Evolutionary conservation across 1,140 invertebrate species (phyloP), one percentile per base, ranked within the genome.

Genomic region (Zaprionus tsacasi): DNA sequence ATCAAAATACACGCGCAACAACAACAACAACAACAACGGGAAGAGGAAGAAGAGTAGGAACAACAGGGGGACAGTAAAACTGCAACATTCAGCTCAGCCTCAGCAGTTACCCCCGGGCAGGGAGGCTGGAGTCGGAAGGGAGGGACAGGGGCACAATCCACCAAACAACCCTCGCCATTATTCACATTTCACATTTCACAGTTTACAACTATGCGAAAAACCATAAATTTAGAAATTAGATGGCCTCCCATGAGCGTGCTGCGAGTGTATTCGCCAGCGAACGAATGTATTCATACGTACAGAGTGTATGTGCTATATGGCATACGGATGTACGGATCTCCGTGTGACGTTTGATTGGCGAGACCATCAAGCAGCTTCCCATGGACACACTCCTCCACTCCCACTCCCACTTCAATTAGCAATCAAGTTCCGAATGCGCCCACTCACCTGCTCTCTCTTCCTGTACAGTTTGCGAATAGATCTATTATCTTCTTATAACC

Each of bases 181-280:
- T 71, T 85, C 78, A 86, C 83, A 87, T 87, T 89, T 91, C 76
- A 82, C 82, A 79, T 87, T 89, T 91, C 76, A 82, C 82, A 79
- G 76, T 91, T 91, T 91, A 91, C 85, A 91, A 91, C 90, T 91
- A 91, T 91, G 89, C 86, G 78, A 78, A 81, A 82, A 83, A 72
- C 67, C 89, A 91, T 91, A 87, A 91, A 91, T 91, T 91, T 89
- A 78, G 80, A 79, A 87, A 91, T 87, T 76, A 79, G 78, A 88
- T 89, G 71, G 48, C 50, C 67, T 48, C 48, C 63, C 27, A 59
- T 71, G 54, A 69, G 43, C 60, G 45, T 12, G 45, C 45, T 45
- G 40, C 45, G 17, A 50, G 17, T 50, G 45, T 50, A 43, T 43
- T 43, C n/a, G 15, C 1, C 40, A 43, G n/a, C 13, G n/a, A 43